Evolutionary conservation across 2,113 vertebrate genomes (phyloP).

Genomic region (Platichthys flesus): DNA sequence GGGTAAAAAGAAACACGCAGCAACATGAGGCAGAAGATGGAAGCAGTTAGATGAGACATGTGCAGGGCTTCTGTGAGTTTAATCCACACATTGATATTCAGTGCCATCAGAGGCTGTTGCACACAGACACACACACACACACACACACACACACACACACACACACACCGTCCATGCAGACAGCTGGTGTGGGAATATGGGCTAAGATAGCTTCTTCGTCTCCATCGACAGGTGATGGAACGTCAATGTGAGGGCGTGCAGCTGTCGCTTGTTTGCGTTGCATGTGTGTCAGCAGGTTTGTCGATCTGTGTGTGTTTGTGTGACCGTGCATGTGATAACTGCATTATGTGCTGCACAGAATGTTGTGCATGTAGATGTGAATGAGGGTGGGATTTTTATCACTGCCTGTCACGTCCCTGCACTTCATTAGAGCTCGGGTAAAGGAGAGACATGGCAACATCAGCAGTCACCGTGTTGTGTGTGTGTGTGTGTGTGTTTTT

Average conservation of each 20-base stretch:
- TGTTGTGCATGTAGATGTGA: slow-evolving; percentile 48
- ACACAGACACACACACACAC: background rate
- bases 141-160: slow-evolving; percentile 3
- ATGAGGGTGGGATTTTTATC: slow-evolving; percentile 61
- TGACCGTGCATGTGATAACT: background rate
- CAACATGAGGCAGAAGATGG: background rate
- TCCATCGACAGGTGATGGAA: slow-evolving; percentile 70
- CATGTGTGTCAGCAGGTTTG: background rate
- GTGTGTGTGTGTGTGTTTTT: slow-evolving; percentile 8
- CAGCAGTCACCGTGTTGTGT: slow-evolving; percentile 28
- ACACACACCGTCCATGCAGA: slow-evolving; percentile 29
- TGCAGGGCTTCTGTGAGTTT: slow-evolving; percentile 31
- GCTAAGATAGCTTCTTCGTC: slow-evolving; percentile 58
- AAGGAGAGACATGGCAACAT: slow-evolving; percentile 38
- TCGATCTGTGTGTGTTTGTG: background rate
- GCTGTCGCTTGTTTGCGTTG: slow-evolving; percentile 49
- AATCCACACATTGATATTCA: slow-evolving; percentile 67
- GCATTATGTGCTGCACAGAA: slow-evolving; percentile 27
- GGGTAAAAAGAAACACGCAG: background rate
- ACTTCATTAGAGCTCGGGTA: slow-evolving; percentile 57
- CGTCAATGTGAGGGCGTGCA: slow-evolving; percentile 64
- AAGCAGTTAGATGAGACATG: slow-evolving; percentile 16
- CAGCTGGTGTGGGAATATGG: slow-evolving; percentile 69
- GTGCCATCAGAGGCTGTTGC: slow-evolving; percentile 43
- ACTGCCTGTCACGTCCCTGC: slow-evolving; percentile 48